These are phyloP conservation scores for Carcharodon carcharias DNA, from an alignment of 2,797 vertebrate species.

Conservation along the genomic window DNA sequence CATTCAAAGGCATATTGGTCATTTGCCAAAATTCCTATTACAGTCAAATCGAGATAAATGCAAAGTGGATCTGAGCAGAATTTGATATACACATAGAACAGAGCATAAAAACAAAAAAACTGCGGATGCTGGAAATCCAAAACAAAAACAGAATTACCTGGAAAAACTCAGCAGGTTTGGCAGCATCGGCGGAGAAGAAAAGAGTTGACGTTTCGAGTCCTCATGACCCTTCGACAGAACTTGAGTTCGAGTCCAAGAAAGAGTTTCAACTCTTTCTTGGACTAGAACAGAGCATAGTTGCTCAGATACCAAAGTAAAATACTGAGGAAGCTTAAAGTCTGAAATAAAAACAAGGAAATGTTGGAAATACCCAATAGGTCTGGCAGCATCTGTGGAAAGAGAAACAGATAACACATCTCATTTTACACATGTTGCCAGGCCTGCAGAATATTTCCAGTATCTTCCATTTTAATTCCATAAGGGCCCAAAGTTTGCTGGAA, in stretches of 20 bases:
- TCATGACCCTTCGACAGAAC: too few relatives aligned
- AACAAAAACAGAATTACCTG: neutral
- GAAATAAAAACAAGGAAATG: too few relatives aligned
- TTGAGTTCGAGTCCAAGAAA: too few relatives aligned
- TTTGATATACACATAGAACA: neutral
- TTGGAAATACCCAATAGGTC: too few relatives aligned
- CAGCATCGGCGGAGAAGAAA: too few relatives aligned
- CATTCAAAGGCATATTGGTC: neutral
- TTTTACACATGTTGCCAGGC: neutral
- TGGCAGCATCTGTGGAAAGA: too few relatives aligned
- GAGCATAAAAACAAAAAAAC: neutral
- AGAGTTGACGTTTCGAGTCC: too few relatives aligned
- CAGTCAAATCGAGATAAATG: slow-evolving; percentile 8
- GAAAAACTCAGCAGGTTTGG: neutral
- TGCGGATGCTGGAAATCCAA: neutral
- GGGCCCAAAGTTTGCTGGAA: neutral
- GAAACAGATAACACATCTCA: neutral
- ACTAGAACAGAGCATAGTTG: too few relatives aligned
- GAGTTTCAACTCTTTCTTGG: too few relatives aligned
- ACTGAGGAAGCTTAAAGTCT: too few relatives aligned
- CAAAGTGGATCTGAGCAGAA: neutral
- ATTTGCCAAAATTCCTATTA: slow-evolving; percentile 11
- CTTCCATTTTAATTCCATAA: neutral
- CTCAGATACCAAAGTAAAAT: too few relatives aligned
- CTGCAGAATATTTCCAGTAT: neutral